Percentiles rank a stretch among this genome's conserved stretches.
These are phyloP conservation scores for Himalopsyche kuldschensis DNA, from an alignment of 2,888 invertebrate species.

Conservation along the genomic window DNA sequence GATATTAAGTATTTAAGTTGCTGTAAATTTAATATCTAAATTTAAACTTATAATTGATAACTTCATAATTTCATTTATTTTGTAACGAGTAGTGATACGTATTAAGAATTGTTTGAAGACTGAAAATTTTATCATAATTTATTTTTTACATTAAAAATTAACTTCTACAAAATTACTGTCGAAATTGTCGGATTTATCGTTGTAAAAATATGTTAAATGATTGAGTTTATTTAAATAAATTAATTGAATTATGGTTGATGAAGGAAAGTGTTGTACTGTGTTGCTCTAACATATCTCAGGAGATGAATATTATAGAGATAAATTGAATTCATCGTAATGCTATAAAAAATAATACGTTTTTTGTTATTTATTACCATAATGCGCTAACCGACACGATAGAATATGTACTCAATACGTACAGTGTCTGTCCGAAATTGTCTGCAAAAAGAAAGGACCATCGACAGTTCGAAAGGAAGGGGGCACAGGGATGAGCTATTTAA, in stretches of 20 bases:
- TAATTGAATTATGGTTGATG: background rate
- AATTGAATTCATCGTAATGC: background rate
- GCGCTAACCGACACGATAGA: background rate
- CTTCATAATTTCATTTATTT: no score
- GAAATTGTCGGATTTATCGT: no score
- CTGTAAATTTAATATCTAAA: no score
- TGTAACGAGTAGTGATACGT: no score
- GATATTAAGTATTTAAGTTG: no score
- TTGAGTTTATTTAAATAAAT: background rate
- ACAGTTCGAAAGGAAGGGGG: constrained; percentile 14
- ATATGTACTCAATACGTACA: background rate
- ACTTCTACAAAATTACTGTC: no score
- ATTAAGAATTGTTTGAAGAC: no score
- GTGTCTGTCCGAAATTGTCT: background rate
- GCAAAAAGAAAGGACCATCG: constrained; percentile 35
- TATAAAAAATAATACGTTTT: background rate
- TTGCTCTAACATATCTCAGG: background rate
- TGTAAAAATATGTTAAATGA: no score
- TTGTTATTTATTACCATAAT: background rate
- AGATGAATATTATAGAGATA: background rate
- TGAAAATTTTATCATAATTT: no score
- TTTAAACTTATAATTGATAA: no score
- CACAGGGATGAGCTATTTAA: constrained; percentile 35
- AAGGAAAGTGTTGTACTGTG: background rate
- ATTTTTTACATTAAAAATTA: no score